These are phyloP conservation scores for Ochropleura leucogaster DNA, from an alignment of 2,888 invertebrate genomes.

Conservation along the genomic window DNA sequence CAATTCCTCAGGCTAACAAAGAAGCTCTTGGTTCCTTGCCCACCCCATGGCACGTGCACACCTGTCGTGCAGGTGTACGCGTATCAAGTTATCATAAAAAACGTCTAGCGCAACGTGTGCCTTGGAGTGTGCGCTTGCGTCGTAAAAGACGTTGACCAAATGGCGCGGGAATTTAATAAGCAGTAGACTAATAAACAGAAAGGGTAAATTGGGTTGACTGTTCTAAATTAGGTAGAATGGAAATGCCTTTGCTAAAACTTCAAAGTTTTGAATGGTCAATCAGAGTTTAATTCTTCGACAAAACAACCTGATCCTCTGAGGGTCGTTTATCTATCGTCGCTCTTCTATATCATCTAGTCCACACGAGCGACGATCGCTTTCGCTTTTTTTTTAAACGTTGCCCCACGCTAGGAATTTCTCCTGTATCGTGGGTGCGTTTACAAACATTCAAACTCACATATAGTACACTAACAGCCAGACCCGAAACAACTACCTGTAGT, in stretches of 20 bases:
- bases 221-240: background rate
- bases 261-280: background rate
- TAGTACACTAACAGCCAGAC: no score
- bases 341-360: no score
- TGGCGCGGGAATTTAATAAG: background rate
- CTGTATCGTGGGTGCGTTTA: no score
- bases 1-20: conserved; percentile 9
- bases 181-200: background rate
- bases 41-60: conserved; percentile 64
- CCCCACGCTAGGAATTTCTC: no score
- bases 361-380: background rate
- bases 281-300: background rate
- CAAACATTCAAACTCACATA: no score
- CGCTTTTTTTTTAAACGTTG: no score
- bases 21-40: conserved; percentile 41
- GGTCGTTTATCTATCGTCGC: no score
- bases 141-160: conserved; percentile 24
- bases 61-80: conserved; percentile 71
- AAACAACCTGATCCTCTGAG: background rate
- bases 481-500: no score
- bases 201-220: background rate
- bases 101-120: conserved; percentile 57
- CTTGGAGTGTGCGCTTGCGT: conserved; percentile 22
- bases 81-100: conserved; percentile 63
- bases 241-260: no score